These are phyloP conservation scores for Hypomesus transpacificus DNA, from an alignment of 2,113 vertebrate species.

Conservation along the genomic window DNA sequence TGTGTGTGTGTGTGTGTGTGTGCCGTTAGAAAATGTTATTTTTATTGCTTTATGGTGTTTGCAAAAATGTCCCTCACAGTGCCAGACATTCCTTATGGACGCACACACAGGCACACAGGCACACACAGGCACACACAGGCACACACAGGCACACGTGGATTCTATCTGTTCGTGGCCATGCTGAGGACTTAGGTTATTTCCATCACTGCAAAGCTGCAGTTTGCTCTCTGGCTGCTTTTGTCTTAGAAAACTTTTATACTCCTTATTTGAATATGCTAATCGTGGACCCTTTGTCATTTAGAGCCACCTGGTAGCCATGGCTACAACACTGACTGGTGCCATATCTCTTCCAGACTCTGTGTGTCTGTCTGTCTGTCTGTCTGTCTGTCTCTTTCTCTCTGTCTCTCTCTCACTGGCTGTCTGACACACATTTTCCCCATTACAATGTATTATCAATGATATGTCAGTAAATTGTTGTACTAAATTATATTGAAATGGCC, in stretches of 20 bases:
- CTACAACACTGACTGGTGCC: slow-evolving; percentile 21
- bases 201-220: slow-evolving; percentile 38
- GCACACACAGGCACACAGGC: not conserved
- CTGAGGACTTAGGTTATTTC: slow-evolving; percentile 48
- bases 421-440: not conserved
- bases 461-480: not conserved
- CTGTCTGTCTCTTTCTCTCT: not conserved
- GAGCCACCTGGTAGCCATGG: slow-evolving; percentile 61
- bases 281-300: slow-evolving; percentile 65
- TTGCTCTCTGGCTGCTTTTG: slow-evolving; percentile 62
- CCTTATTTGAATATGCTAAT: slow-evolving; percentile 71
- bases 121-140: slow-evolving; percentile 9
- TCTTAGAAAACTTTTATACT: slow-evolving; percentile 65
- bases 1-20: slow-evolving; percentile 2
- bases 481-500: slow-evolving; percentile 1
- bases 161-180: slow-evolving; percentile 4
- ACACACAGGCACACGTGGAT: slow-evolving; percentile 16
- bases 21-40: slow-evolving; percentile 36
- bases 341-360: slow-evolving; percentile 24
- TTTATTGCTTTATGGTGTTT: slow-evolving; percentile 73
- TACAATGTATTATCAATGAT: not conserved
- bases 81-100: slow-evolving; percentile 50
- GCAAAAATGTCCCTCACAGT: slow-evolving; percentile 57
- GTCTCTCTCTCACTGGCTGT: not conserved
- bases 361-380: not conserved